A percentile compares a stretch with the other conserved stretches of the same genome.
phyloP scores from a whole-genome alignment of 2,888 invertebrate genomes.

The Drosophila pegasa region DNA sequence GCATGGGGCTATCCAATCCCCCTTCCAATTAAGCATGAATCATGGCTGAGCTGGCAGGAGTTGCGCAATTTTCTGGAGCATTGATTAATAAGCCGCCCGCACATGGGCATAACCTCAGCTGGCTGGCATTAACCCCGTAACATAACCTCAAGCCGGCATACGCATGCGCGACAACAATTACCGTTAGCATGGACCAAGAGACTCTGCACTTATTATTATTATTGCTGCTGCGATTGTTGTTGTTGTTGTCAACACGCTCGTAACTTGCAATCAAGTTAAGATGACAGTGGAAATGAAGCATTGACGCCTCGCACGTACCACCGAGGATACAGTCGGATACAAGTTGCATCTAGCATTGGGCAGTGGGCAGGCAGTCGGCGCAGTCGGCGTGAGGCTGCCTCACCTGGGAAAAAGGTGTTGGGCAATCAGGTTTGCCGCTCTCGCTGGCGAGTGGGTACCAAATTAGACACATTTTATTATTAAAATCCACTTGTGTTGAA shows the following conservation, averaged over 20 bases:
- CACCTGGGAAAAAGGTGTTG: constrained; percentile 58
- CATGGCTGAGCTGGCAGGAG: constrained; percentile 49
- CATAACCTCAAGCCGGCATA: constrained; percentile 35
- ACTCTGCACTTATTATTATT: constrained; percentile 21
- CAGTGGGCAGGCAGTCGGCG: constrained; percentile 15
- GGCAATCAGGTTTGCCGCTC: constrained; percentile 67
- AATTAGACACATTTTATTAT: constrained; percentile 84
- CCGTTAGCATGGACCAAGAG: constrained; percentile 52
- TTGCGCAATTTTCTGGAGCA: constrained; percentile 50
- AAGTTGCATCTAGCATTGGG: constrained; percentile 38
- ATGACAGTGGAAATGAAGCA: constrained; percentile 84
- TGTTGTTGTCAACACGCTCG: constrained; percentile 80
- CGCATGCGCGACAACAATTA: constrained; percentile 59
- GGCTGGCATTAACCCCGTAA: constrained; percentile 58
- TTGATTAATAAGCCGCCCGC: constrained; percentile 76
- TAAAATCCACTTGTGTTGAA: constrained; percentile 85
- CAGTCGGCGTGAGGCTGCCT: too few relatives aligned
- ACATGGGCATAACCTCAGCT: constrained; percentile 43
- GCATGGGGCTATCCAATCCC: not conserved
- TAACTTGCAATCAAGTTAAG: constrained; percentile 85
- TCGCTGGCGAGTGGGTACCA: constrained; percentile 69
- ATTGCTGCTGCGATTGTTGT: constrained; percentile 27
- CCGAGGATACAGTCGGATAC: constrained; percentile 43
- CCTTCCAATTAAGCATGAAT: constrained; percentile 73
- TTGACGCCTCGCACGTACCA: constrained; percentile 84